A percentile compares a stretch with the other conserved stretches of the same genome.
These are phyloP conservation scores for Sarcophaga carnaria DNA, from an alignment of 2,888 invertebrate genomes.

Conservation along the genomic window DNA sequence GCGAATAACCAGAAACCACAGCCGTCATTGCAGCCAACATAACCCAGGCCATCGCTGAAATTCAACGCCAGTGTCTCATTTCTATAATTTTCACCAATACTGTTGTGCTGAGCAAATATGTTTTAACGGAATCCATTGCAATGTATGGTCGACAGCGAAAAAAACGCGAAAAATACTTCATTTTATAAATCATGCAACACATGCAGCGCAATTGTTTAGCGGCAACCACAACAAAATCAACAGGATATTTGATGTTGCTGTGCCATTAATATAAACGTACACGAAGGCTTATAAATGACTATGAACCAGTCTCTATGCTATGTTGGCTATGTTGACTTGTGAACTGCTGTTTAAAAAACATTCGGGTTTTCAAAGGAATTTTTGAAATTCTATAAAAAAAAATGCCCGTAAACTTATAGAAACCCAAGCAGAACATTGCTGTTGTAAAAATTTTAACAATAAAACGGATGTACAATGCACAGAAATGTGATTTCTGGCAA, in stretches of 20 bases:
- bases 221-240: slow-evolving; percentile 41
- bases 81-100: too few relatives aligned
- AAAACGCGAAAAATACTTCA: neutral
- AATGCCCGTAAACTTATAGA: neutral
- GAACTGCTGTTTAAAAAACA: too few relatives aligned
- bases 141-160: neutral
- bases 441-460: slow-evolving; percentile 12
- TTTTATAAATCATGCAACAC: slow-evolving; percentile 31
- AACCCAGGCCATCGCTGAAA: too few relatives aligned
- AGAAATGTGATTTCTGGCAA: too few relatives aligned
- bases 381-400: slow-evolving; percentile 31
- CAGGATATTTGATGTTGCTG: slow-evolving; percentile 48
- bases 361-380: neutral
- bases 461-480: slow-evolving; percentile 6
- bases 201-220: neutral
- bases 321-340: slow-evolving; percentile 7
- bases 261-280: slow-evolving; percentile 1
- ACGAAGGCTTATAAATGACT: slow-evolving; percentile 15
- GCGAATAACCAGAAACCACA: too few relatives aligned
- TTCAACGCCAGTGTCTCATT: too few relatives aligned
- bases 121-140: neutral
- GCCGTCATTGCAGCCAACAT: too few relatives aligned
- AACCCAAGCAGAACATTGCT: neutral
- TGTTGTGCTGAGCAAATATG: too few relatives aligned
- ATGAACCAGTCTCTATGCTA: neutral